These are phyloP conservation scores for Plecturocebus donacophilus DNA, from an alignment of 2,113 vertebrate species.

Conservation along the genomic window DNA sequence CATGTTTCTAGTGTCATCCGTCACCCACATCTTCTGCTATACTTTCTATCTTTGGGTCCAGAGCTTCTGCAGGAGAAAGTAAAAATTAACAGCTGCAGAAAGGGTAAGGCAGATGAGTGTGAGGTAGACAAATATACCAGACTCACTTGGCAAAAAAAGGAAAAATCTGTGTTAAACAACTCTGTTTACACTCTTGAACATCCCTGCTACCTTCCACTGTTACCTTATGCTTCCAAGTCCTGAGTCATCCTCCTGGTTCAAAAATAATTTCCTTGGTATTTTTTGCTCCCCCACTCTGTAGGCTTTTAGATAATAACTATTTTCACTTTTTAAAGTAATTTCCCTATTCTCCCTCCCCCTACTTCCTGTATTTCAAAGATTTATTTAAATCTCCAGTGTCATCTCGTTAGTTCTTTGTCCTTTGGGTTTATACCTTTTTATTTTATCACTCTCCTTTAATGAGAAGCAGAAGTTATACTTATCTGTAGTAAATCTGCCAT, in stretches of 20 bases:
- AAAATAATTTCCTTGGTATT: neutral
- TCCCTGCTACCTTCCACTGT: too few species aligned
- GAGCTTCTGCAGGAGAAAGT: neutral
- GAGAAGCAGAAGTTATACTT: neutral
- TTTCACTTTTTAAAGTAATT: neutral
- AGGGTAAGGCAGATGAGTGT: neutral
- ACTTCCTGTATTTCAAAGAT: neutral
- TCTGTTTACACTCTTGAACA: too few species aligned
- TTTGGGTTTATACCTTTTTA: neutral
- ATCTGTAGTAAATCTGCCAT: neutral
- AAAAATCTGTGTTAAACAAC: neutral
- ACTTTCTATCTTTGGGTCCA: neutral
- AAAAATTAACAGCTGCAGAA: neutral
- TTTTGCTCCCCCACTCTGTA: neutral
- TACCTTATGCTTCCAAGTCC: too few species aligned
- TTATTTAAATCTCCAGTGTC: neutral
- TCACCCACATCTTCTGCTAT: neutral
- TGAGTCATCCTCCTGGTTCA: neutral
- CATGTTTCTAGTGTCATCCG: neutral
- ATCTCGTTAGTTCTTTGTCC: neutral
- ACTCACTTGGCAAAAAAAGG: neutral
- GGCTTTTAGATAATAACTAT: neutral
- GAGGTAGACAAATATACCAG: neutral
- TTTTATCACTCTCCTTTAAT: neutral
- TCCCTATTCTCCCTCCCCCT: neutral